A percentile compares a stretch with the other conserved stretches of the same genome.
phyloP scores from a whole-genome alignment of 2,113 vertebrate genomes.

The Brachyistius frenatus region DNA sequence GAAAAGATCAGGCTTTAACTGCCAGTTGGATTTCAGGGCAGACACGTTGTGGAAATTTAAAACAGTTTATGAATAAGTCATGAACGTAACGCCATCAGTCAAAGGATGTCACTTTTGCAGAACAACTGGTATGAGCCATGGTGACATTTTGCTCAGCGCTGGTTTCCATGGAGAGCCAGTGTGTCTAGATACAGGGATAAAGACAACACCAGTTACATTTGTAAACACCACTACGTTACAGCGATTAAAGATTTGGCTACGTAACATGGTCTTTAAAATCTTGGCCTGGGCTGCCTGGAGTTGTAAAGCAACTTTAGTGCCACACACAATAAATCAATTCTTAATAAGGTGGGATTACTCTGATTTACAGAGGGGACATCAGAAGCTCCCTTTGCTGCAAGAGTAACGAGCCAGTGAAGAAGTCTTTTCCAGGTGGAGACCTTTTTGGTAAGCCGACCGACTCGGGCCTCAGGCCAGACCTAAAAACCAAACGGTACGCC shows the following conservation, averaged over 20 bases:
- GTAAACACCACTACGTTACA: constrained; percentile 12
- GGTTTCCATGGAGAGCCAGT: not conserved
- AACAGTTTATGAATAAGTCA: constrained; percentile 45
- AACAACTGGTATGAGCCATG: not conserved
- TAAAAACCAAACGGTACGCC: not conserved
- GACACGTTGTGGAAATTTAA: not conserved
- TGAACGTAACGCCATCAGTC: constrained; percentile 3
- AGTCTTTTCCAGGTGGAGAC: not conserved
- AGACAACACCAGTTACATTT: not conserved
- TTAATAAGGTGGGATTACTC: constrained; percentile 30
- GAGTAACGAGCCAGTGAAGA: constrained; percentile 13
- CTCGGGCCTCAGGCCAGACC: constrained; percentile 7
- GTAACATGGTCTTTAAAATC: constrained; percentile 28
- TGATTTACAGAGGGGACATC: not conserved
- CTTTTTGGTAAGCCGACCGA: constrained; percentile 14
- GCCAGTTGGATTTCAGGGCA: not conserved
- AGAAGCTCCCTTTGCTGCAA: constrained; percentile 10
- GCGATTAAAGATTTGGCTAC: constrained; percentile 19
- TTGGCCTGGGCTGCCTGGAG: constrained; percentile 37
- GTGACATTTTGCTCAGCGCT: constrained; percentile 3
- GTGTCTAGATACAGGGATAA: not conserved
- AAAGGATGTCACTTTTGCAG: constrained; percentile 26
- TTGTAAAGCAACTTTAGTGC: constrained; percentile 32
- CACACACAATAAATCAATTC: constrained; percentile 45
- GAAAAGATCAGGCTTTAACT: not conserved